phyloP scores from a whole-genome alignment of 2,113 vertebrate genomes.

The Elachura formosa region DNA sequence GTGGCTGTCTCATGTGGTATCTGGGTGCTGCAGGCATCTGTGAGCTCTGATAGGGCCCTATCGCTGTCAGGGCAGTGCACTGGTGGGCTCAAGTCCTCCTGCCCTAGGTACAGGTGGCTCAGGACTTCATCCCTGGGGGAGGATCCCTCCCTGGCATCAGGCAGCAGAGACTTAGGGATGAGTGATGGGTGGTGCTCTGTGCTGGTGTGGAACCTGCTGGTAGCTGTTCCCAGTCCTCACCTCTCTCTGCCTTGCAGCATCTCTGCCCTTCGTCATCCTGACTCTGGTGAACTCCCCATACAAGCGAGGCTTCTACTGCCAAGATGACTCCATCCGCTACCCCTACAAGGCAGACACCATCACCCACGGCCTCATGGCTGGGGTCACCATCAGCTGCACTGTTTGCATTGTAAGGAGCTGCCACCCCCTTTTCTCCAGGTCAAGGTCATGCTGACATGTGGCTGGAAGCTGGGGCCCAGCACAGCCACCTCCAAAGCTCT shows the following conservation, averaged over 20 bases:
- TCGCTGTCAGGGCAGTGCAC: accelerated
- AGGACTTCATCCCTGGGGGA: not conserved
- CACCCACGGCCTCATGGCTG: constrained; percentile 86
- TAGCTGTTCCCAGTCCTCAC: not conserved
- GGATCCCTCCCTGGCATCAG: not conserved
- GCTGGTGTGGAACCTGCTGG: not conserved
- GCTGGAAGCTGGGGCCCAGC: not conserved
- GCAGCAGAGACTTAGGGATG: accelerated
- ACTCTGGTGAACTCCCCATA: constrained; percentile 83
- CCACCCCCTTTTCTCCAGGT: not conserved
- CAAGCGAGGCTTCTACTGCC: constrained; percentile 85
- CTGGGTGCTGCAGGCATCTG: not conserved
- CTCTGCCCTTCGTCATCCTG: constrained; percentile 85
- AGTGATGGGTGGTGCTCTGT: not conserved
- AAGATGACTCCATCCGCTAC: constrained; percentile 87
- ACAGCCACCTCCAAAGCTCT: not conserved
- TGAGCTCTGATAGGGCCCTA: not conserved
- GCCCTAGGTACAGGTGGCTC: not conserved
- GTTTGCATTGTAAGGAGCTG: constrained; percentile 80
- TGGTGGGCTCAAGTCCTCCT: not conserved
- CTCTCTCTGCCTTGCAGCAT: constrained; percentile 67
- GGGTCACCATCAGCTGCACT: constrained; percentile 85
- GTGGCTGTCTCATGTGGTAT: accelerated
- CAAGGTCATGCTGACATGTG: not conserved
- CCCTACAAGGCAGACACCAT: constrained; percentile 89